A percentile compares a stretch with the other conserved stretches of the same genome.
Evolutionary conservation across 2,113 vertebrate genomes (phyloP).

Genomic region (Cottus gobio): DNA sequence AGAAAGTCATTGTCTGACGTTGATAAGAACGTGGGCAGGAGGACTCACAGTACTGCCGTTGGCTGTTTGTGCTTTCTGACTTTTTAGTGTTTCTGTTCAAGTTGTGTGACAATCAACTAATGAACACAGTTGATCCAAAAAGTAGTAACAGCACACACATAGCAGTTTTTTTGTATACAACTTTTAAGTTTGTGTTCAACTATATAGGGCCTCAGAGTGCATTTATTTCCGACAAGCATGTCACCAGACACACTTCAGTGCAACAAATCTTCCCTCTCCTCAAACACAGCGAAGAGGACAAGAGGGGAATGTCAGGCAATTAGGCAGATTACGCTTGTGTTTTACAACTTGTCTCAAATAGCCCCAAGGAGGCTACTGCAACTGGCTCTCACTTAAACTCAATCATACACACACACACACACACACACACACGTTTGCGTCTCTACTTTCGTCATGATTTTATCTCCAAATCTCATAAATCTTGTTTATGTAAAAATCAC

Average conservation of each 20-base stretch:
- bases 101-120: neutral
- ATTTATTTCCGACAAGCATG: conserved; percentile 23
- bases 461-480: neutral
- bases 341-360: conserved; percentile 72
- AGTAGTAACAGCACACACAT: neutral
- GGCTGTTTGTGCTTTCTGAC: neutral
- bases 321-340: conserved; percentile 76
- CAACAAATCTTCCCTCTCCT: conserved; percentile 43
- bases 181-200: neutral
- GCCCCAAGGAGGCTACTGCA: conserved; percentile 57
- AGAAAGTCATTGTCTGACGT: neutral
- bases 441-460: neutral
- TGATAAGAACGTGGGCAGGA: neutral
- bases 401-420: neutral
- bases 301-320: conserved; percentile 71
- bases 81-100: conserved; percentile 4
- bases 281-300: conserved; percentile 38
- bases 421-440: neutral
- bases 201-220: conserved; percentile 3
- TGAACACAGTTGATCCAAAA: neutral
- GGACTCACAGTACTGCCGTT: neutral
- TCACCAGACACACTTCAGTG: conserved; percentile 28
- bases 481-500: conserved; percentile 12
- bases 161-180: neutral
- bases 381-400: conserved; percentile 18